These are phyloP conservation scores for Diceros bicornis DNA, from an alignment of 2,797 vertebrate genomes.

Conservation along the genomic window DNA sequence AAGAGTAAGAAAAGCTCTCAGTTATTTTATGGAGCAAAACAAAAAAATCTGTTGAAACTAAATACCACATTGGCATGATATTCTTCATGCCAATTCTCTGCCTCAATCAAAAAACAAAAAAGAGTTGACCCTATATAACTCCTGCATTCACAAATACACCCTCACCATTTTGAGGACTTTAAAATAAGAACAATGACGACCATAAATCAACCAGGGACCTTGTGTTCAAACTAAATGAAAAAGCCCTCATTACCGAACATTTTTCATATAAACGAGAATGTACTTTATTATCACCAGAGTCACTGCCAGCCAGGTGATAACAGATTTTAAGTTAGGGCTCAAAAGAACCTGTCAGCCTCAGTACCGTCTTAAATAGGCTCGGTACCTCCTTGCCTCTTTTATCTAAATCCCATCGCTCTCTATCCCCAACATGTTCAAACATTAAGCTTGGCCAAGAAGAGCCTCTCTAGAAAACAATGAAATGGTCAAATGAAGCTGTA, in stretches of 20 bases:
- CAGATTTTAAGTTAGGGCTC: slow-evolving; percentile 20
- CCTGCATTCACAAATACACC: neutral
- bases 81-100: slow-evolving; percentile 44
- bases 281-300: neutral
- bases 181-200: slow-evolving; percentile 8
- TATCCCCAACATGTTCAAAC: neutral
- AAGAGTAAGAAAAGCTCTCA: slow-evolving; percentile 54
- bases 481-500: neutral
- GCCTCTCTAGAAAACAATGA: slow-evolving; percentile 26
- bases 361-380: neutral
- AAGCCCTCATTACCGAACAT: neutral
- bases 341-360: neutral
- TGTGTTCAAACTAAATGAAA: slow-evolving; percentile 33
- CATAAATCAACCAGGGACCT: neutral
- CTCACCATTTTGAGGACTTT: neutral
- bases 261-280: slow-evolving; percentile 49
- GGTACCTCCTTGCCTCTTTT: neutral
- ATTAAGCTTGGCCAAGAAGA: neutral
- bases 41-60: slow-evolving; percentile 37
- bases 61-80: neutral
- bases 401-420: neutral
- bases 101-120: neutral
- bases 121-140: neutral
- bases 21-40: slow-evolving; percentile 37
- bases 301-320: neutral